Evolutionary conservation across 2,113 vertebrate genomes (phyloP).

Genomic region (Pterocles burchelli): DNA sequence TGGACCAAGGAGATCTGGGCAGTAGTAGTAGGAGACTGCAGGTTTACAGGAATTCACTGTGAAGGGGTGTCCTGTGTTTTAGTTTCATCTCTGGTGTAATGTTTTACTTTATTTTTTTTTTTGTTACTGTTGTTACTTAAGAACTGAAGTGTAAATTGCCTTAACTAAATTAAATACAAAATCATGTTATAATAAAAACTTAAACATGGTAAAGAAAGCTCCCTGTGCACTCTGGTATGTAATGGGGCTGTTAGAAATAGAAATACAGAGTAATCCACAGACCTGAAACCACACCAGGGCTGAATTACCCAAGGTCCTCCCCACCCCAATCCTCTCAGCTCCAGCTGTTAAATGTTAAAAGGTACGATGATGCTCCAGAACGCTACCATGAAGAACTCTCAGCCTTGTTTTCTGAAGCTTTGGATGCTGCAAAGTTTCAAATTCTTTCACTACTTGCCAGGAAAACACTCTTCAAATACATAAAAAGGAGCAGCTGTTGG

Average conservation of each 20-base stretch:
- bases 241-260: neutral
- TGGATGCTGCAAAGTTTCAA: neutral
- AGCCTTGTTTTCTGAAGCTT: neutral
- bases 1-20: neutral
- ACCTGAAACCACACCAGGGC: neutral
- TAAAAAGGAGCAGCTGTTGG: conserved; percentile 48
- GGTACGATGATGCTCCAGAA: neutral
- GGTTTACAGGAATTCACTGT: conserved; percentile 66
- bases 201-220: neutral
- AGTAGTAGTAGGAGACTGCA: conserved; percentile 3
- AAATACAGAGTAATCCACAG: neutral
- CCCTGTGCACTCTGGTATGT: neutral
- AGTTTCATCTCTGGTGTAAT: conserved; percentile 61
- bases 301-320: neutral
- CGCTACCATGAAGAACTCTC: neutral
- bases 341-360: neutral
- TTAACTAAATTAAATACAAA: conserved; percentile 76
- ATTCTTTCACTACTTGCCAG: conserved; percentile 29
- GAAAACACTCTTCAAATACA: neutral
- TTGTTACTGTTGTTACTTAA: conserved; percentile 44
- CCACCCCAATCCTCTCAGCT: neutral
- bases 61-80: conserved; percentile 63
- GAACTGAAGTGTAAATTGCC: conserved; percentile 73
- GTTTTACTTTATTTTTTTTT: conserved; percentile 34
- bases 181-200: conserved; percentile 35